Conservation (phyloP, 2,888 invertebrate genomes). For the Uropetala carovei region DNA sequence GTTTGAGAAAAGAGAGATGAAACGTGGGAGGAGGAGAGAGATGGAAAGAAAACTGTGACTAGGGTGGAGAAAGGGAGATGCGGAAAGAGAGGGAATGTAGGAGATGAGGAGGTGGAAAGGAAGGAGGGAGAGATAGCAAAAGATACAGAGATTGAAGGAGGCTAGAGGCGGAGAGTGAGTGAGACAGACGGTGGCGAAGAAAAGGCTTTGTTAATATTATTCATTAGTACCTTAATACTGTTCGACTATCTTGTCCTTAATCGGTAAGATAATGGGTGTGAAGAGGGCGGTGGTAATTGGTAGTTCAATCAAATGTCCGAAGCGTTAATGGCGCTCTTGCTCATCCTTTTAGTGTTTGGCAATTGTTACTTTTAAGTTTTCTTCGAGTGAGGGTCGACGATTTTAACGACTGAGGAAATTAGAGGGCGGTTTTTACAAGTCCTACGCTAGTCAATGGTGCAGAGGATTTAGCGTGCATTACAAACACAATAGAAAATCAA, state of each 20-base stretch:
- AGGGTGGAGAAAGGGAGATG: neutral
- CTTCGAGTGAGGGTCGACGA: neutral
- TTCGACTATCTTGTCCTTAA: slow-evolving; percentile 24
- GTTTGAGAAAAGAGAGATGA: neutral
- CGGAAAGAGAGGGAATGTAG: neutral
- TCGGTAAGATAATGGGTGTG: slow-evolving; percentile 42
- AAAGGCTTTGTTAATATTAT: slow-evolving; percentile 19
- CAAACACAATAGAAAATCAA: neutral
- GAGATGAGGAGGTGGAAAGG: neutral
- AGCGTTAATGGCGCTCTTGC: slow-evolving; percentile 34
- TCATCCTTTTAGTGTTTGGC: neutral
- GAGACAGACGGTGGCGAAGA: neutral
- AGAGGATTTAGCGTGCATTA: neutral
- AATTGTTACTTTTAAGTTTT: neutral
- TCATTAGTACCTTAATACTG: slow-evolving; percentile 53
- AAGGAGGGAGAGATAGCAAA: no score
- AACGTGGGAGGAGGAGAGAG: no score
- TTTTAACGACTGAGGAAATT: slow-evolving; percentile 13
- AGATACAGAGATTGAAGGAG: no score
- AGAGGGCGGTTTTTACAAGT: neutral
- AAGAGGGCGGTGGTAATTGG: slow-evolving; percentile 40
- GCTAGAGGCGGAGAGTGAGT: neutral
- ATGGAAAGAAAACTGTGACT: no score
- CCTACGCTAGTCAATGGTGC: neutral
- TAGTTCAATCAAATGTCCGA: slow-evolving; percentile 41